phyloP scores from a whole-genome alignment of 2,797 vertebrate species.

The Prionace glauca region DNA sequence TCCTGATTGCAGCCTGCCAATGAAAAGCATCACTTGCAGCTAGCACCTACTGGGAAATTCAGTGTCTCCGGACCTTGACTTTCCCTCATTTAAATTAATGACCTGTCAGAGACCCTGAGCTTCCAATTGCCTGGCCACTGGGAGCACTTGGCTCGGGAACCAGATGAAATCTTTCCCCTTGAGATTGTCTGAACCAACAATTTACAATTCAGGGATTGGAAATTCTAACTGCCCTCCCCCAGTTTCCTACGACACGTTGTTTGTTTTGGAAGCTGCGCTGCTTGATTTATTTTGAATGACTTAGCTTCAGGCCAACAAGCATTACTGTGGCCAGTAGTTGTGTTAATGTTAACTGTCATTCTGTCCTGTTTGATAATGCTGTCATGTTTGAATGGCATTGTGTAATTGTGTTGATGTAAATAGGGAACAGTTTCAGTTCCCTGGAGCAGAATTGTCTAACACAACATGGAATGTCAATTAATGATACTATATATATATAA shows the following conservation, averaged over 20 bases:
- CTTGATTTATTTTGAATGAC: neutral
- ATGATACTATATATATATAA: neutral
- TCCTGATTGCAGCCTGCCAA: neutral
- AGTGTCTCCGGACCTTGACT: neutral
- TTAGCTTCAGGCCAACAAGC: neutral
- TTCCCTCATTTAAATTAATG: neutral
- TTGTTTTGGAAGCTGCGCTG: neutral
- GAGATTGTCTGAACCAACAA: neutral
- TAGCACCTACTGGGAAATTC: neutral
- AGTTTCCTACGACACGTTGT: neutral
- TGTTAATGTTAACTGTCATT: neutral
- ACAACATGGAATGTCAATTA: neutral
- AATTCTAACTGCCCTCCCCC: neutral
- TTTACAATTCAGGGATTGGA: neutral
- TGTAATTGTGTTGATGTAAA: neutral
- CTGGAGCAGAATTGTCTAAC: neutral
- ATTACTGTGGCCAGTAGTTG: neutral
- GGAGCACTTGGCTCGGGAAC: too few species aligned
- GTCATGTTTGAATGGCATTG: constrained; percentile 14
- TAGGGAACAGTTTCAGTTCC: neutral
- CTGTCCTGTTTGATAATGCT: constrained; percentile 24
- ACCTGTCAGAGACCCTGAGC: neutral
- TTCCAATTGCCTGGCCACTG: neutral
- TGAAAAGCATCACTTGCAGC: neutral
- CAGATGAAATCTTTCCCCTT: neutral